Evolutionary conservation across 2,797 vertebrate species (phyloP).

Genomic region (Anisognathus igniventris): DNA sequence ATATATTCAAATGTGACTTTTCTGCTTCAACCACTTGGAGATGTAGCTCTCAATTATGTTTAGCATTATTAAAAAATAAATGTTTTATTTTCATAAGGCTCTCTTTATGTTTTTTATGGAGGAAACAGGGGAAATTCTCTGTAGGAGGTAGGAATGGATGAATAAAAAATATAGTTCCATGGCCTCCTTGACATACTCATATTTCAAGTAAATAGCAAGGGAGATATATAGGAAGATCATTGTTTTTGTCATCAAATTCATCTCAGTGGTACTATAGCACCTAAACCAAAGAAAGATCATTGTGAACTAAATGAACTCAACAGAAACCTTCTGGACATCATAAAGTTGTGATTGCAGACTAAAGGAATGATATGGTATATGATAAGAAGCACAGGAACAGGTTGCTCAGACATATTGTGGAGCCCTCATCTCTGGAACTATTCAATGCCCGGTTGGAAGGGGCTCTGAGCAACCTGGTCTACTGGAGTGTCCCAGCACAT

Average conservation of each 20-base stretch:
- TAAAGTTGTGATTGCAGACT: background rate
- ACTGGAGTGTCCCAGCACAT: background rate
- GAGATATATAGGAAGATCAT: background rate
- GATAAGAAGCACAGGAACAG: background rate
- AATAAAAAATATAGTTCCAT: background rate
- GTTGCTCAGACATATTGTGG: background rate
- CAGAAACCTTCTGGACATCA: background rate
- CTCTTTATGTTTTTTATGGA: background rate
- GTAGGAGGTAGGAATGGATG: background rate
- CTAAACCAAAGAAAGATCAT: background rate
- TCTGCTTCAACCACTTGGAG: background rate
- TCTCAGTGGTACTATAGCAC: background rate
- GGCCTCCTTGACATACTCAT: background rate
- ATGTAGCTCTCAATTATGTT: background rate
- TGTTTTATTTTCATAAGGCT: background rate
- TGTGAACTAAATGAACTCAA: background rate
- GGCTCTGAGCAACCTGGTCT: background rate
- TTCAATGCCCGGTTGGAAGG: background rate
- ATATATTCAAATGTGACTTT: constrained; percentile 37
- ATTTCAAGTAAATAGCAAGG: background rate
- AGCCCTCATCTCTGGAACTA: background rate
- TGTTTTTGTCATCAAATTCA: background rate
- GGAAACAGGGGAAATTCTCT: background rate
- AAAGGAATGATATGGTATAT: background rate
- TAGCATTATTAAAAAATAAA: constrained; percentile 50